Evolutionary conservation across 2,797 vertebrate genomes (phyloP), one percentile per base, ranked within the genome.

Genomic region (Rhynchonycteris naso): DNA sequence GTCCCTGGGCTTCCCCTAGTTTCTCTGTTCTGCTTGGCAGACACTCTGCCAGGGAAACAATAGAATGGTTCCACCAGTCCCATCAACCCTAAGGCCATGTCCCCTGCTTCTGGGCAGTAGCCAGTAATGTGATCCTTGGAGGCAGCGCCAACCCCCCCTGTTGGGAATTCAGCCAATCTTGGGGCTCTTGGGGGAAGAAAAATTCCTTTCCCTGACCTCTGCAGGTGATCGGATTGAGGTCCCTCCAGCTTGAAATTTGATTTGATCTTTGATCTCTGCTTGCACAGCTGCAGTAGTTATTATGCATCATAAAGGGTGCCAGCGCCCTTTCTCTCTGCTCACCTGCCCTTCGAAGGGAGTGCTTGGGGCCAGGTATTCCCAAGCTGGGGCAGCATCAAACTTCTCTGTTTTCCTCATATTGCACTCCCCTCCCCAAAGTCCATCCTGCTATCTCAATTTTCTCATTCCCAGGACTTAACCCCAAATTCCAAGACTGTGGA

Each of bases 231-330:
- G 6, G 96, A 96, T 84, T 78, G 92, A 97, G 95, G 95, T 97
- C 88, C 93, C 92, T 66, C 54, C 96, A 95, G 97, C 91, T 96
- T 97, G 97, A 97, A 97, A 97, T 97, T 96, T 96, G 97, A 97
- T 95, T 95, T 97, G 97, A 97, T 97, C 97, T 97, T 97, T 97
- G 96, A 97, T 97, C 97, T 97, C 96, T 96, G 97, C 97, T 97
- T 97, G 97, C 96, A 97, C 97, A 97, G 97, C 97, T 97, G 97
- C 90, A 0, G 1, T 54, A 50, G 90, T 97, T 92, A 97, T 96
- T 97, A 96, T 38, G 52, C 4, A 4, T 92, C 92, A 89, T 96
- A 96, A 97, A 96, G 94, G 21, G 69, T 91, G 96, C 88, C 28
- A 0, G 69, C 7, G 4, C 93, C 90, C 78, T 69, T 38, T 72